A percentile compares a stretch with the other conserved stretches of the same genome.
Evolutionary conservation across 2,113 vertebrate species (phyloP).

Genomic region (Pseudorasbora parva): DNA sequence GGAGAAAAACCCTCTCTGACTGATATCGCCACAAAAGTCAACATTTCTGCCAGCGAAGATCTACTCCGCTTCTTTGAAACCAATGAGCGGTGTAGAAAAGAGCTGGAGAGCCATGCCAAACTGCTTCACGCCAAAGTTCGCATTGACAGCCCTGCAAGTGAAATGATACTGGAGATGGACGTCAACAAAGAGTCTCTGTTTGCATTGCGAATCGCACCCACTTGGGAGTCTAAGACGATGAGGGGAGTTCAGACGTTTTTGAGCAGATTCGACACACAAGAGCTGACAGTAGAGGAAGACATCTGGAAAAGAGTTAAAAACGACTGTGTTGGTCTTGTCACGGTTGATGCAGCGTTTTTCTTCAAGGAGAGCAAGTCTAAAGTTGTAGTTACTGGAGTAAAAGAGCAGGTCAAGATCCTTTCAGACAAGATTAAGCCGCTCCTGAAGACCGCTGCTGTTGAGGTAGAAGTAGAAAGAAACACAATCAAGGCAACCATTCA

Average conservation of each 20-base stretch:
- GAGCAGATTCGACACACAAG: constrained; percentile 29
- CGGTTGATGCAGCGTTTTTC: constrained; percentile 36
- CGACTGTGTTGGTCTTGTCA: constrained; percentile 17
- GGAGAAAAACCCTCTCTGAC: constrained; percentile 38
- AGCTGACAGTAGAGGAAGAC: constrained; percentile 48
- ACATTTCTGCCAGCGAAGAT: constrained; percentile 37
- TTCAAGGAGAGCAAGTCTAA: constrained; percentile 37
- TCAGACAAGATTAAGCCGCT: constrained; percentile 43
- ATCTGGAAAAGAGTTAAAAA: constrained; percentile 57
- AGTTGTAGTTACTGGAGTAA: constrained; percentile 55
- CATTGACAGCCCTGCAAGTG: constrained; percentile 26
- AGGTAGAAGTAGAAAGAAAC: constrained; percentile 57
- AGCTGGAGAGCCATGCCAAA: constrained; percentile 50
- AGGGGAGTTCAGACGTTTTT: constrained; percentile 52
- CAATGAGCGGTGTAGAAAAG: constrained; percentile 36
- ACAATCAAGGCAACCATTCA: constrained; percentile 53
- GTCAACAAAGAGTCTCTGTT: constrained; percentile 54
- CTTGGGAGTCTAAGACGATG: constrained; percentile 55
- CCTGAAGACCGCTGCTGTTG: constrained; percentile 42
- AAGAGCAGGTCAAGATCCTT: constrained; percentile 24
- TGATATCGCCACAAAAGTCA: constrained; percentile 29
- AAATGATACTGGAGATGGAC: constrained; percentile 51
- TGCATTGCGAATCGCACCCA: constrained; percentile 51
- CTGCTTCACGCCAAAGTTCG: constrained; percentile 48
- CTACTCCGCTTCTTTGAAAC: constrained; percentile 47